Percentiles rank a stretch among this genome's conserved stretches.
These are phyloP conservation scores for Scrobipalpa atriplicella DNA, from an alignment of 2,888 invertebrate species.

Conservation along the genomic window DNA sequence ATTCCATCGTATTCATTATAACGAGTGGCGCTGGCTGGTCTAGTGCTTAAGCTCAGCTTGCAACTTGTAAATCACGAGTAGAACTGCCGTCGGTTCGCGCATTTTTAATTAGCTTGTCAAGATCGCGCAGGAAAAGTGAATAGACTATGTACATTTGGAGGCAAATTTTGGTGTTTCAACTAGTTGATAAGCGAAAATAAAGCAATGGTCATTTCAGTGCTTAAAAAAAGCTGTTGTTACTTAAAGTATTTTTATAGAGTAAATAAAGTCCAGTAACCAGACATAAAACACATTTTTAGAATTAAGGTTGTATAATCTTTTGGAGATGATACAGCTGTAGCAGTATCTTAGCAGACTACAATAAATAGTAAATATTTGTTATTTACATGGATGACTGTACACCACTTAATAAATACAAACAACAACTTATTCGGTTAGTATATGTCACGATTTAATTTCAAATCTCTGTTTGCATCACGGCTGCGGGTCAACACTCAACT, in stretches of 20 bases:
- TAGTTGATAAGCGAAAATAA: neutral
- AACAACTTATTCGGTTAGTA: conserved; percentile 3
- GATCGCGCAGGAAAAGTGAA: conserved; percentile 49
- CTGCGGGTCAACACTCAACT: neutral
- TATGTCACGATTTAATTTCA: conserved; percentile 16
- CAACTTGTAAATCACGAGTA: conserved; percentile 47
- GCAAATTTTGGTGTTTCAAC: conserved; percentile 3
- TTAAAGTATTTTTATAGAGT: too few relatives aligned
- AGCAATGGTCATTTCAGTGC: too few relatives aligned
- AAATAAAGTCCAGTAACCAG: too few relatives aligned
- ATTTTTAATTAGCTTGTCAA: conserved; percentile 65
- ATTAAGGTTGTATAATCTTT: too few relatives aligned
- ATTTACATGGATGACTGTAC: neutral
- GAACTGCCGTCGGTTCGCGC: conserved; percentile 40
- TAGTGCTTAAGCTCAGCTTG: conserved; percentile 25
- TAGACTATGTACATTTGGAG: conserved; percentile 33
- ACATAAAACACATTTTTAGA: too few relatives aligned
- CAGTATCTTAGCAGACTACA: too few relatives aligned
- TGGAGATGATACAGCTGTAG: too few relatives aligned
- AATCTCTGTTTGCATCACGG: conserved; percentile 12
- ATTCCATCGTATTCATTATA: conserved; percentile 17
- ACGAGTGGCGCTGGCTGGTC: conserved; percentile 13
- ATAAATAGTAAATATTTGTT: neutral
- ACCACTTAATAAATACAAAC: neutral
- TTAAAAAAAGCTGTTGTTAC: too few relatives aligned